Base-by-base conservation (phyloP, 2,888 invertebrate genomes). In the Standfussiana lucernea region DNA sequence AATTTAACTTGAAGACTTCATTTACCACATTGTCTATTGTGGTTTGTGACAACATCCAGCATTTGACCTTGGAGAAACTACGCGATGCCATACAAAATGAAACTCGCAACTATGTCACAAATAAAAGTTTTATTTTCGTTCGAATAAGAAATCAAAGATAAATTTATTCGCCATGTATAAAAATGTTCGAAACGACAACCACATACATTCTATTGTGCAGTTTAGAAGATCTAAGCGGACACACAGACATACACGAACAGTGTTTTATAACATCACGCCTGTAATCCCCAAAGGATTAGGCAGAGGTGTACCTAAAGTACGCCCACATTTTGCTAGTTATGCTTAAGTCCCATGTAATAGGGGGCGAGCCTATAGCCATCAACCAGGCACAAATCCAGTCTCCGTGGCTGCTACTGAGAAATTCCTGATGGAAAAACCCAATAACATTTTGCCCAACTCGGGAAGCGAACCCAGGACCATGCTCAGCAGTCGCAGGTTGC, bases 21-120 rank as follows among this genome's bases (percentile, higher is more conserved):
- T n/a, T 45, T 24, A 53, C 21, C 15, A 76, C 53, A 77, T 80
- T 32, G 21, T 37, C 62, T 37, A 6, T 24, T 69, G 42, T 21
- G 18, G 83, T 82, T 59, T 42, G 15, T 32, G 24, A 40, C 45
- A 28, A 50, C 47, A 56, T n/a, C 37, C 7, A 24, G 21, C n/a
- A 10, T 28, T 15, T 47, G 35, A 45, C 59, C 59, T 37, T 77
- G 64, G 8, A 42, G 15, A 10, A 75, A 47, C 35, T 56, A 0
- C 1, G 53, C n/a, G 15, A 64, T 53, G 37, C 1, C 32, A 35
- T 37, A 18, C 4, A 6, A 67, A 75, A 28, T 62, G 7, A 40
- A n/a, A 7, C 21, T 21, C 28, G 4, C 59, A 21, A 35, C 8
- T 32, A 21, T 73, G 21, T 56, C n/a, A 42, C 24, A 18, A 28